Evolutionary conservation across 2,113 vertebrate species (phyloP), one percentile per base, ranked within the genome.

Genomic region (Oxyura jamaicensis): DNA sequence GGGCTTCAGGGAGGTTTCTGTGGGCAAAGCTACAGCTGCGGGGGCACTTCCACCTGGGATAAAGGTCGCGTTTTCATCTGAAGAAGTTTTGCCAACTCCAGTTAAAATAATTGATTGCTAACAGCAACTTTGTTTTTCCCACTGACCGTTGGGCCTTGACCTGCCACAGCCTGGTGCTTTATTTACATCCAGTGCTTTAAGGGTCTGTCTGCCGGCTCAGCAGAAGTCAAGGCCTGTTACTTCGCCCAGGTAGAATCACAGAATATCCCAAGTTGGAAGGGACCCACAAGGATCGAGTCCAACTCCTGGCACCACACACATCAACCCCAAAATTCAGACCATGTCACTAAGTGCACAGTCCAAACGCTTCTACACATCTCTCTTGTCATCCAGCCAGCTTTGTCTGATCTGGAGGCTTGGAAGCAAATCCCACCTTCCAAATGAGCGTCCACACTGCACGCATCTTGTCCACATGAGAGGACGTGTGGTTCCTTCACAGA

Each of bases 401-500:
- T 25, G 35, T 16, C 66, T 44, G 1, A 1, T 0, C 29, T 13
- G 76, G 11, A 56, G 67, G 2, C 10, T 23, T 14, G 29, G 58
- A 41, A 63, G 41, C 46, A 15, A 58, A 28, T 20, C 18, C 18
- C 8, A 0, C 35, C 33, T 66, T 22, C 62, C 2, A 0, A 66
- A 48, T 4, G 2, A 17, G 18, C 0, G 2, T 14, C 35, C 33
- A 0, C 4, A 31, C 6, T 5, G 10, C 4, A 55, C 11, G 22
- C 28, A 3, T 46, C 6, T 29, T 9, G 22, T 31, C 19, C 26
- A 11, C 35, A 0, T 1, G 25, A 8, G 0, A 0, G 50, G 50
- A 25, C 1, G 0, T 2, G 28, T 26, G 2, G 11, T 5, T 1
- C 20, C n/a, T 23, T 21, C 13, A 53, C 26, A 5, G 1, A 7